Percentiles rank a stretch among this genome's conserved stretches.
Evolutionary conservation across 2,888 invertebrate genomes (phyloP).

Genomic region (Diarsia mendica): DNA sequence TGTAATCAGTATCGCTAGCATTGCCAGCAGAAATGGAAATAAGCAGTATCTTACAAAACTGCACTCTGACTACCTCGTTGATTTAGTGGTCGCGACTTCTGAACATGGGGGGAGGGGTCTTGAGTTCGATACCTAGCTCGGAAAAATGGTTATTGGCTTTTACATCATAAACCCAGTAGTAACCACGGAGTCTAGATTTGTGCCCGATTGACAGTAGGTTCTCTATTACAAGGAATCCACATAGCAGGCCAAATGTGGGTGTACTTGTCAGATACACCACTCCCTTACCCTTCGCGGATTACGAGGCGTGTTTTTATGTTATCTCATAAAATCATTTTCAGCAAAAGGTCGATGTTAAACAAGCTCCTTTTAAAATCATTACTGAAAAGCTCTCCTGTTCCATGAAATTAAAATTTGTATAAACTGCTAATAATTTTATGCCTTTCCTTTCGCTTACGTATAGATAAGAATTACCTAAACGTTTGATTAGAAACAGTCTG

Average conservation of each 20-base stretch:
- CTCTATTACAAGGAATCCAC: too few relatives aligned
- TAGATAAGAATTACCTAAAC: background rate
- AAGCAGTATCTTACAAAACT: background rate
- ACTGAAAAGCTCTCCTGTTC: background rate
- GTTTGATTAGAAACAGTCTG: background rate
- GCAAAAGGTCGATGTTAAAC: background rate
- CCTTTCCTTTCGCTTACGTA: background rate
- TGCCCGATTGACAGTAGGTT: too few relatives aligned
- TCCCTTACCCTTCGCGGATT: background rate
- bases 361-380: background rate
- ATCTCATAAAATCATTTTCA: slow-evolving; percentile 12
- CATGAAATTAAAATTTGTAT: background rate
- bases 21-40: background rate
- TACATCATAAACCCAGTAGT: too few relatives aligned
- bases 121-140: too few relatives aligned
- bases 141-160: too few relatives aligned
- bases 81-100: too few relatives aligned
- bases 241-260: too few relatives aligned
- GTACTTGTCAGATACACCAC: too few relatives aligned
- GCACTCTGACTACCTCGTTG: background rate
- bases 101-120: too few relatives aligned
- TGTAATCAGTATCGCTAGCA: background rate
- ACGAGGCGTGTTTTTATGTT: background rate
- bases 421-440: slow-evolving; percentile 3
- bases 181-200: too few relatives aligned